Evolutionary conservation across 2,113 vertebrate species (phyloP).

Genomic region (Nematolebias whitei): DNA sequence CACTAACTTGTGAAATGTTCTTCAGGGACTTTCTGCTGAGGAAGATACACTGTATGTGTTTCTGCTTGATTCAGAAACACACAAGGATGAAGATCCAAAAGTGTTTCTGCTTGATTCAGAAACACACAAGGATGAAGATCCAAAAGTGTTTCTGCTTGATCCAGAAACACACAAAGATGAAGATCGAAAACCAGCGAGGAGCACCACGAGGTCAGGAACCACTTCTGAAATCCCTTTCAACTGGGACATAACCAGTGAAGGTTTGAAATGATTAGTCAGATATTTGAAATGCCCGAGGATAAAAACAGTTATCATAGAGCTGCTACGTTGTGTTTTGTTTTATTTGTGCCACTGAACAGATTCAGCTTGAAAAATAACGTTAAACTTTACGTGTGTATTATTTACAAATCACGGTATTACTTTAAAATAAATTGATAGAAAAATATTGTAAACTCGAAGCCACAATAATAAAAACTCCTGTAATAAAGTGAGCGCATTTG

Average conservation of each 20-base stretch:
- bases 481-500: too few relatives aligned
- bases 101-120: neutral
- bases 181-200: neutral
- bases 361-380: too few relatives aligned
- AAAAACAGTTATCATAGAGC: neutral
- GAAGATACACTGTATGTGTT: neutral
- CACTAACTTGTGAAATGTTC: neutral
- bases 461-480: too few relatives aligned
- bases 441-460: too few relatives aligned
- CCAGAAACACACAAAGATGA: too few relatives aligned
- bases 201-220: neutral
- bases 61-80: neutral
- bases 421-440: too few relatives aligned
- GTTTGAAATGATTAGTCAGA: neutral
- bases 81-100: neutral
- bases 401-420: too few relatives aligned
- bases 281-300: neutral
- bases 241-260: neutral
- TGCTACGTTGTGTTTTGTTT: neutral
- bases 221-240: neutral
- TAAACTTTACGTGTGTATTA: too few relatives aligned
- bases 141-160: neutral
- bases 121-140: neutral
- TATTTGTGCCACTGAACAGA: too few relatives aligned
- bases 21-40: constrained; percentile 5